A percentile compares a stretch with the other conserved stretches of the same genome.
phyloP scores from a whole-genome alignment of 2,113 vertebrate genomes.

The Raja brachyura region DNA sequence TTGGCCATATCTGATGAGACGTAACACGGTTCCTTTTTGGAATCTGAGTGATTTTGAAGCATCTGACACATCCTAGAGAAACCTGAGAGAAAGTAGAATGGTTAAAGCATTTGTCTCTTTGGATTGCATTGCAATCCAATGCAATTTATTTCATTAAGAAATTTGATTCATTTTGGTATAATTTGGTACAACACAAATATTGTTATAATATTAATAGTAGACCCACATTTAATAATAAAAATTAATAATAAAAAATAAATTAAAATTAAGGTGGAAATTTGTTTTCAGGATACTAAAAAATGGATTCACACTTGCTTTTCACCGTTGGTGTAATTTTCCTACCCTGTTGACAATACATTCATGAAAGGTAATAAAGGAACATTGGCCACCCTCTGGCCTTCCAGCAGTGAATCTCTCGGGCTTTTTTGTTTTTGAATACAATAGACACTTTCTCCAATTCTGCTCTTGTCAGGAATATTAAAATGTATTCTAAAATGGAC shows the following conservation, averaged over 20 bases:
- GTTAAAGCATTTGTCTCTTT: background rate
- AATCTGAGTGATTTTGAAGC: background rate
- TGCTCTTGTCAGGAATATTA: background rate
- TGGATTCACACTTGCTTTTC: background rate
- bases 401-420: too few species aligned
- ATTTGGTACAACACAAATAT: background rate
- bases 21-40: too few species aligned
- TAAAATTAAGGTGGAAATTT: background rate
- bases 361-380: background rate
- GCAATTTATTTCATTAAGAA: background rate
- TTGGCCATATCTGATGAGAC: too few species aligned
- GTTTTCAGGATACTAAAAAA: background rate
- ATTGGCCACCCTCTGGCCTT: too few species aligned
- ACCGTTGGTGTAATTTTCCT: background rate
- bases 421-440: background rate
- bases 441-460: background rate
- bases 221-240: background rate
- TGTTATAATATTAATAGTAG: background rate
- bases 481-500: background rate
- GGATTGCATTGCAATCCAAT: background rate
- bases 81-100: background rate
- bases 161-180: background rate
- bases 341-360: background rate
- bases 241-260: too few species aligned
- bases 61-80: background rate